These are phyloP conservation scores for Peromyscus leucopus DNA, from an alignment of 2,113 vertebrate genomes.

Conservation along the genomic window DNA sequence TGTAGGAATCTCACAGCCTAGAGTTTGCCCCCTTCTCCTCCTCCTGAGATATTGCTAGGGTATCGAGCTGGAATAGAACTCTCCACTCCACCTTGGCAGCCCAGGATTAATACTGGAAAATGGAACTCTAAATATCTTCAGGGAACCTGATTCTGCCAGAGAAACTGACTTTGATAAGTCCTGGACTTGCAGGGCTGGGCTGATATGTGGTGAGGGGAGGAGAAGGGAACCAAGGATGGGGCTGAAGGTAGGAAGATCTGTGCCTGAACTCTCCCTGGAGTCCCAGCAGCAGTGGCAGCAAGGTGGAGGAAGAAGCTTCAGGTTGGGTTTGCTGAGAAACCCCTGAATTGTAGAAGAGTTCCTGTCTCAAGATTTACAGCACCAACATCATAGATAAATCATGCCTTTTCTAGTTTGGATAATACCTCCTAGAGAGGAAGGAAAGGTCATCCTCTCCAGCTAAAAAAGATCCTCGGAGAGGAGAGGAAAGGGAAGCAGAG, in stretches of 20 bases:
- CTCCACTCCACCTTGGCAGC: slow-evolving; percentile 38
- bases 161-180: slow-evolving; percentile 31
- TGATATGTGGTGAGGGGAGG: slow-evolving; percentile 35
- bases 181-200: slow-evolving; percentile 22
- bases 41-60: neutral
- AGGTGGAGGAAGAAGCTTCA: slow-evolving; percentile 21
- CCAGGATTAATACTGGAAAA: slow-evolving; percentile 57
- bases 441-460: neutral
- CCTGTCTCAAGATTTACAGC: slow-evolving; percentile 41
- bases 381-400: neutral
- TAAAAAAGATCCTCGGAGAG: neutral
- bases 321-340: slow-evolving; percentile 47
- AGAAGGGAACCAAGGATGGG: neutral
- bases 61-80: slow-evolving; percentile 33
- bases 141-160: slow-evolving; percentile 54
- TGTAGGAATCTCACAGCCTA: slow-evolving; percentile 60
- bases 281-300: slow-evolving; percentile 4
- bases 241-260: neutral
- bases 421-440: neutral
- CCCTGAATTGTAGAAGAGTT: slow-evolving; percentile 45
- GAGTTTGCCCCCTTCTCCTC: neutral
- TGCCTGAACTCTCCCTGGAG: slow-evolving; percentile 17
- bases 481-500: neutral
- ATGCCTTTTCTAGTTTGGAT: neutral
- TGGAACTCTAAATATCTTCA: slow-evolving; percentile 40